phyloP scores from a whole-genome alignment of 2,113 vertebrate genomes.

The Phyllostomus discolor region DNA sequence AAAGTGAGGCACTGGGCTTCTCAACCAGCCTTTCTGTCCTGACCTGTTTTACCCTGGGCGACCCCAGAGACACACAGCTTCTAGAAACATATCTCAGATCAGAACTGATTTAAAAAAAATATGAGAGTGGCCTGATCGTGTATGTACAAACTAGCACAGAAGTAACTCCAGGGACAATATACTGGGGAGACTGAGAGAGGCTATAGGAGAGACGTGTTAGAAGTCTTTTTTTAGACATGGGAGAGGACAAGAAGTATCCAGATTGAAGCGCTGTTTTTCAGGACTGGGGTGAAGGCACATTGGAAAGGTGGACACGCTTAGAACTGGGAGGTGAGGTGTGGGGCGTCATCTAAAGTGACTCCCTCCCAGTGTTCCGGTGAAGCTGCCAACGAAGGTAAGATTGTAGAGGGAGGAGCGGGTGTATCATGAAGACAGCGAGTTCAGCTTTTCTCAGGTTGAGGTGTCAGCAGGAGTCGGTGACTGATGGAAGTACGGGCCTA shows the following conservation, averaged over 20 bases:
- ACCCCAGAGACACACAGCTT: background rate
- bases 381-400: background rate
- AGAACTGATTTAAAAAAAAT: background rate
- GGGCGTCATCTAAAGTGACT: background rate
- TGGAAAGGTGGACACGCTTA: background rate
- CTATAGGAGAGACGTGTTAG: background rate
- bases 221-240: background rate
- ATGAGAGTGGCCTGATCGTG: background rate
- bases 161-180: background rate
- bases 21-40: background rate
- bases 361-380: background rate
- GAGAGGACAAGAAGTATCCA: background rate
- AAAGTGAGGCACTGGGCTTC: background rate
- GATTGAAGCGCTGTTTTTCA: background rate
- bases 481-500: background rate
- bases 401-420: background rate
- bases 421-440: background rate
- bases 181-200: background rate
- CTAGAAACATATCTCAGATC: background rate
- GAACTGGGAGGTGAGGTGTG: background rate
- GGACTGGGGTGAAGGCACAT: too few species aligned
- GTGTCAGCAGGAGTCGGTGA: background rate
- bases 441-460: background rate
- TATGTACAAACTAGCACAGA: background rate
- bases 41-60: background rate